Evolutionary conservation across 2,888 invertebrate species (phyloP), one percentile per base, ranked within the genome.

Genomic region (Ophioninae sp.): DNA sequence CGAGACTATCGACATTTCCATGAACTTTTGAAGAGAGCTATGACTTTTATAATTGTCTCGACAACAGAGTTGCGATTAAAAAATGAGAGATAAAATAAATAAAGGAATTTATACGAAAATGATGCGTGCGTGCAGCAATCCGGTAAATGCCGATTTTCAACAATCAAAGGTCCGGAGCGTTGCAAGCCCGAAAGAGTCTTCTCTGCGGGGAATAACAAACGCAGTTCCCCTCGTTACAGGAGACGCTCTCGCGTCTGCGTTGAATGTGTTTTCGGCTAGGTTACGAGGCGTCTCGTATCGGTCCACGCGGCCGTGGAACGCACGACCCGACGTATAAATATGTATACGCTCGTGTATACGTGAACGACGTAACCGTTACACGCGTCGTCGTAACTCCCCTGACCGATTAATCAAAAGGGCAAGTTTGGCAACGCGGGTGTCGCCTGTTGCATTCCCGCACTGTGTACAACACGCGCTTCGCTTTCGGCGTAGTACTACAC

Each of bases 401-500:
- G 88, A 90, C 89, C 90, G 90, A 90, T 90, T 89, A 90, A 91
- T 90, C 90, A 88, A 87, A 88, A 82, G 85, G 88, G 89, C 90
- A 90, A 90, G 89, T 91, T 89, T 89, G 89, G 88, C 89, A 89
- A 87, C 87, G 87, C 88, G 89, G 90, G 89, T 89, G 90, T 90
- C 90, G 91, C 91, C 91, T 91, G 91, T 91, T 91, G 91, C 91
- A 91, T 89, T 89, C 59, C 68, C 88, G 76, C 79, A 82, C 30
- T 69, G 79, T 76, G 61, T 59, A 74, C 39, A 41, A 67, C 80
- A 81, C 80, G 77, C 83, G 73, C 74, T 64, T 76, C 56, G 50
- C 56, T 74, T 59, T 59, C 57, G 57, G 37, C 64, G 88, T 90
- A 91, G 30, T 30, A 30, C 30, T 30, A 30, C 30, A 30, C 90